A percentile compares a stretch with the other conserved stretches of the same genome.
phyloP scores from a whole-genome alignment of 2,888 invertebrate genomes.

The Troglohyphantes excavatus region DNA sequence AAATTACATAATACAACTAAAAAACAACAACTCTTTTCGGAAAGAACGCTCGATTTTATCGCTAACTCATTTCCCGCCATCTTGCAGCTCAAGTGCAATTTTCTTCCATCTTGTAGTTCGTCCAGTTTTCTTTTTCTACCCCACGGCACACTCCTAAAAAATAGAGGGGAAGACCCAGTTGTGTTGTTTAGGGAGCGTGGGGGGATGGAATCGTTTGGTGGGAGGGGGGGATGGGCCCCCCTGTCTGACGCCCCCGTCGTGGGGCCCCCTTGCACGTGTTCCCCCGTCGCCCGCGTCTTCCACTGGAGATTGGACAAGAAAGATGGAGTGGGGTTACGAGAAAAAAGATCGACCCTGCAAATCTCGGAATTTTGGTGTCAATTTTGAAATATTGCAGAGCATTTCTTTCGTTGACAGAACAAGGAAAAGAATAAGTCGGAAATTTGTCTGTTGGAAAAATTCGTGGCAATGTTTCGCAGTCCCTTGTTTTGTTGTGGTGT shows the following conservation, averaged over 20 bases:
- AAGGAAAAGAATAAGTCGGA: no score
- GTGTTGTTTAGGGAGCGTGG: conserved; percentile 32
- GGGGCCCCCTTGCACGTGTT: conserved; percentile 57
- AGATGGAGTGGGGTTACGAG: conserved; percentile 16
- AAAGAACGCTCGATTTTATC: no score
- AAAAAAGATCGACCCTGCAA: background rate
- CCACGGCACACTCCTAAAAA: conserved; percentile 34
- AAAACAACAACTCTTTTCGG: no score
- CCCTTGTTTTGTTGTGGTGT: no score
- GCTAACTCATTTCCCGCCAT: background rate
- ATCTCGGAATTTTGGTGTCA: background rate
- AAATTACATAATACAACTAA: no score
- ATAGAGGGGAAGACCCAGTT: conserved; percentile 1
- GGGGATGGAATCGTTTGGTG: background rate
- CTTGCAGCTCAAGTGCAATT: background rate
- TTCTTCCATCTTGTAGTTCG: conserved; percentile 5
- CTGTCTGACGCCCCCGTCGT: conserved; percentile 14
- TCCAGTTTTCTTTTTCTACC: conserved; percentile 2
- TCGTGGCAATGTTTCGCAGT: no score
- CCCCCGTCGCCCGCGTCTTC: conserved; percentile 3
- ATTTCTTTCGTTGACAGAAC: no score
- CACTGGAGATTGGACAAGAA: background rate
- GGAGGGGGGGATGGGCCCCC: no score
- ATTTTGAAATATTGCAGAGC: background rate
- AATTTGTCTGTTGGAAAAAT: no score